Evolutionary conservation across 2,797 vertebrate genomes (phyloP), one percentile per base, ranked within the genome.

Genomic region (Coendou prehensilis): DNA sequence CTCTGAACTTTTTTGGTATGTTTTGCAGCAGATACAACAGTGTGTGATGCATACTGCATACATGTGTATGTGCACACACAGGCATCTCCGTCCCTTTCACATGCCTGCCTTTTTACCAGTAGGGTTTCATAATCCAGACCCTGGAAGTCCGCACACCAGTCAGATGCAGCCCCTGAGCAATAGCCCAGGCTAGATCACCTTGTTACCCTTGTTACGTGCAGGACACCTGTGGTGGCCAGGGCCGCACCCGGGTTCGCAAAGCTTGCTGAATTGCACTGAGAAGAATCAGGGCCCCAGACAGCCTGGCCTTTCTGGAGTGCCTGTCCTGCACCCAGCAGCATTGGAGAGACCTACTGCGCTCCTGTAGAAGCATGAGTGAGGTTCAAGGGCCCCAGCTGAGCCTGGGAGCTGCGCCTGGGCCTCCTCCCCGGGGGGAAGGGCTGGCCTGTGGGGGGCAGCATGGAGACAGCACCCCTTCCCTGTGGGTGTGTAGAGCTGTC

Each of bases 241-340:
- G 41, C 79, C 22, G 1, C 1, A 0, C 33, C 17, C 22, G 18
- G 7, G 50, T 26, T 67, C 41, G 17, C 28, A 13, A 6, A 5
- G 30, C n/a, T 56, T 22, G 41, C 50, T 10, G 30, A 69, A 67
- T 45, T 45, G 63, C 22, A n/a, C 15, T 15, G n/a, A 75, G 26
- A 30, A 56, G 18, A n/a, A 17, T 47, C 2, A 0, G 50, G 69
- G 37, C 52, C 73, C 80, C 80, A 20, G 1, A 52, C 9, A 76
- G 18, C 2, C 0, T 0, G 26, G 64, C 17, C 23, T 22, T 37
- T n/a, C 37, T 10, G 41, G 30, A 90, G 28, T 2, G 4, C 28
- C 79, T 47, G 37, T 28, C 37, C 33, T 11, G 33, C 6, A 17
- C 56, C 7, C 10, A 28, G 23, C 56, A 45, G 3, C 54, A 14